These are phyloP conservation scores for Amphiprion percula DNA, from an alignment of 2,113 vertebrate species.

Conservation along the genomic window DNA sequence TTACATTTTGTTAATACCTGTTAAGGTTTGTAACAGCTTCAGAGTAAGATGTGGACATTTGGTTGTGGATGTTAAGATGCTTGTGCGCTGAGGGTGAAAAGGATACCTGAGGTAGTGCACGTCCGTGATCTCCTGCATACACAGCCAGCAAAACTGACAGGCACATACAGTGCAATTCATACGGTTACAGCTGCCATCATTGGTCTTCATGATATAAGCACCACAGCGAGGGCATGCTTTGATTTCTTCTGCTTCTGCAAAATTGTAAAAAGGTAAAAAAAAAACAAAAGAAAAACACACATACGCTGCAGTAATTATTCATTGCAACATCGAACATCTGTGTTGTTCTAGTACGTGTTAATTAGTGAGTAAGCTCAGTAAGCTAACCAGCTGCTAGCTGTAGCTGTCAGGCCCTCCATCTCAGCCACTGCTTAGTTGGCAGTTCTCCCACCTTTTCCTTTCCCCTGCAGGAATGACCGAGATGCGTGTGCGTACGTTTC, in stretches of 20 bases:
- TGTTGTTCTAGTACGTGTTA: too few relatives aligned
- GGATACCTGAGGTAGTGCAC: constrained; percentile 91
- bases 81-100: neutral
- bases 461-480: too few relatives aligned
- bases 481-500: too few relatives aligned
- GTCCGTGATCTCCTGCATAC: constrained; percentile 91
- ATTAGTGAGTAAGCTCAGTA: neutral
- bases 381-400: too few relatives aligned
- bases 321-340: neutral
- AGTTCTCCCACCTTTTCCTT: too few relatives aligned
- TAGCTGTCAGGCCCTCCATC: too few relatives aligned
- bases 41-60: neutral
- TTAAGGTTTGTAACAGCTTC: neutral
- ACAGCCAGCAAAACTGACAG: constrained; percentile 94
- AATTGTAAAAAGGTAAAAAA: neutral
- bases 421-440: too few relatives aligned
- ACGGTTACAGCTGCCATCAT: constrained; percentile 91
- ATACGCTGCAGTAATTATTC: neutral
- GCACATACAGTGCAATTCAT: constrained; percentile 92
- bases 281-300: neutral
- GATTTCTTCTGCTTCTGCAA: constrained; percentile 87
- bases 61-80: neutral
- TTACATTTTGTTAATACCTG: neutral
- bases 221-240: constrained; percentile 91
- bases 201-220: constrained; percentile 92